A percentile compares a stretch with the other conserved stretches of the same genome.
Evolutionary conservation across 2,888 invertebrate species (phyloP).

Genomic region (Lasioglossum zephyrum): DNA sequence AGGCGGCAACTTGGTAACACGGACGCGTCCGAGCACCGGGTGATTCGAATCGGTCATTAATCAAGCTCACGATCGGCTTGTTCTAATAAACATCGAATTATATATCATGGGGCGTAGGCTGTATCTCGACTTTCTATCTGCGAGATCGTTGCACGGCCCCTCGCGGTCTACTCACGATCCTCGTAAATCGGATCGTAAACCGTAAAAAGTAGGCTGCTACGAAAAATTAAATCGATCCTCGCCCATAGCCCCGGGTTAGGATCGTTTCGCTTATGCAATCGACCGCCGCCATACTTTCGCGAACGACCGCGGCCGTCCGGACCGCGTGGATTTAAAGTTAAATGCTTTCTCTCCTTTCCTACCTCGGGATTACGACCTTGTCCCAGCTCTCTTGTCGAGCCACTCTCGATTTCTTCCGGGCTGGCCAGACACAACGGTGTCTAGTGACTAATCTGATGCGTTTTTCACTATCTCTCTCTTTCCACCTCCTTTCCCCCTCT

Average conservation of each 20-base stretch:
- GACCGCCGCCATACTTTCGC: slow-evolving; percentile 62
- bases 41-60: slow-evolving; percentile 52
- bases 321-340: slow-evolving; percentile 66
- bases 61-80: slow-evolving; percentile 49
- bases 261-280: slow-evolving; percentile 62
- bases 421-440: slow-evolving; percentile 50
- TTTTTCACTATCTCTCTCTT: slow-evolving; percentile 35
- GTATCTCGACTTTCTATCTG: slow-evolving; percentile 62
- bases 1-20: slow-evolving; percentile 11
- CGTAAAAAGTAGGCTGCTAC: slow-evolving; percentile 35
- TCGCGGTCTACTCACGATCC: slow-evolving; percentile 45
- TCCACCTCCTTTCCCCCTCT: neutral
- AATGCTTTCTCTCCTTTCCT: slow-evolving; percentile 78
- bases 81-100: slow-evolving; percentile 63
- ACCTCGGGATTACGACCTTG: slow-evolving; percentile 77
- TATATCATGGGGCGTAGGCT: slow-evolving; percentile 42
- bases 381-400: slow-evolving; percentile 71
- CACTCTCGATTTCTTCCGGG: slow-evolving; percentile 80
- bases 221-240: slow-evolving; percentile 63
- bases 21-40: neutral
- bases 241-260: slow-evolving; percentile 40
- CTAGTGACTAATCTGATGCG: slow-evolving; percentile 48
- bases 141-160: slow-evolving; percentile 26
- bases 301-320: slow-evolving; percentile 24
- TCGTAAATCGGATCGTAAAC: slow-evolving; percentile 58